These are phyloP conservation scores for Sturnus vulgaris DNA, from an alignment of 2,113 vertebrate genomes.

Conservation along the genomic window DNA sequence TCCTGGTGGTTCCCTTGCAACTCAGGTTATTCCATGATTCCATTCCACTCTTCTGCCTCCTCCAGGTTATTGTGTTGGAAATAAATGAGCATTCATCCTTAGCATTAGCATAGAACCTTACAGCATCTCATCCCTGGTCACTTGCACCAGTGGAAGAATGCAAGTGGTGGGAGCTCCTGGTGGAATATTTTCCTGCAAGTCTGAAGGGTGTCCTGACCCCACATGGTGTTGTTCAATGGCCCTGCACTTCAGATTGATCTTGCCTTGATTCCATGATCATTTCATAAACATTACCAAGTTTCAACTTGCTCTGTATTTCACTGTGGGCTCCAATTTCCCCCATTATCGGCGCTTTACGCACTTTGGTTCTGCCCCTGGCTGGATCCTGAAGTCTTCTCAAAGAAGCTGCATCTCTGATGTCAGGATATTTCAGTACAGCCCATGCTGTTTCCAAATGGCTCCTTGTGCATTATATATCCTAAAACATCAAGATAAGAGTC, in stretches of 20 bases:
- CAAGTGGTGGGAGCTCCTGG: neutral
- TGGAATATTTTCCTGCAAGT: neutral
- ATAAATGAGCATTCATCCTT: neutral
- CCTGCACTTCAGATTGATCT: neutral
- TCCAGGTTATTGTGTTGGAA: neutral
- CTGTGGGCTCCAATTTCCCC: neutral
- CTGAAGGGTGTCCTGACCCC: neutral
- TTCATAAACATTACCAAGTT: neutral
- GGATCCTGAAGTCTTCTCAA: neutral
- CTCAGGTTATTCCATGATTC: neutral
- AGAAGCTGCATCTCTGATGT: neutral
- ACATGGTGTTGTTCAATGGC: neutral
- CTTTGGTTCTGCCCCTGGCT: neutral
- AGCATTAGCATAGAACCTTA: neutral
- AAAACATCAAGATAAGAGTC: neutral
- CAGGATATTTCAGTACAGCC: neutral
- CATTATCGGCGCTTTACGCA: neutral
- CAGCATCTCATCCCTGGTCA: neutral
- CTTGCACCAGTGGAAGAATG: neutral
- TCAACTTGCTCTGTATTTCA: neutral
- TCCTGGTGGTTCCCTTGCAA: neutral
- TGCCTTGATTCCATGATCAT: neutral
- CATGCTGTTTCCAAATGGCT: neutral
- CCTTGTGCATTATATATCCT: neutral
- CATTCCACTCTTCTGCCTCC: neutral